Evolutionary conservation across 2,797 vertebrate species (phyloP).

Genomic region (Ctenosaura bakeri): DNA sequence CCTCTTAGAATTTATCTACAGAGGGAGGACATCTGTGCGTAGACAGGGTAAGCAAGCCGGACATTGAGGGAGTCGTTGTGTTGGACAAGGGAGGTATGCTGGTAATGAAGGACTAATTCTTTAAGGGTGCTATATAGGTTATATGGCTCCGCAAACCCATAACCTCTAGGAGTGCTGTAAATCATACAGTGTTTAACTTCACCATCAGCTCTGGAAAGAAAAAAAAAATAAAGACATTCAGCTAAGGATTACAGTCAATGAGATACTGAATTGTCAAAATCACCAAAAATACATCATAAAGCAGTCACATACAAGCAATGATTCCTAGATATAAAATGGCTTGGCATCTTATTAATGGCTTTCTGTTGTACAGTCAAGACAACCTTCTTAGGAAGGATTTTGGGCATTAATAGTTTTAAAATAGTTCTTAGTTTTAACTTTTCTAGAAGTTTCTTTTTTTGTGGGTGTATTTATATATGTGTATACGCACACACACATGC

Average conservation of each 20-base stretch:
- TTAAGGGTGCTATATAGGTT: constrained; percentile 95
- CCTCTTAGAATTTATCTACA: constrained; percentile 89
- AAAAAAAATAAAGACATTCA: constrained; percentile 38
- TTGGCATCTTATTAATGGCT: background rate
- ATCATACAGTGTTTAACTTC: constrained; percentile 98
- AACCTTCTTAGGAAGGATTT: background rate
- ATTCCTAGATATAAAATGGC: background rate
- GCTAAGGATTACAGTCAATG: background rate
- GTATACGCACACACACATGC: too few relatives aligned
- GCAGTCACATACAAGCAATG: background rate
- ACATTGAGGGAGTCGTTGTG: constrained; percentile 98
- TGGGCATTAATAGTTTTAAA: background rate
- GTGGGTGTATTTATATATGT: too few relatives aligned
- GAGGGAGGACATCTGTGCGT: constrained; percentile 91
- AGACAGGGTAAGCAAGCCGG: constrained; percentile 92
- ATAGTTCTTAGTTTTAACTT: background rate
- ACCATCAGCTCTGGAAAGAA: constrained; percentile 87
- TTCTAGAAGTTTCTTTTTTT: background rate
- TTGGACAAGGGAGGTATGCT: constrained; percentile 94
- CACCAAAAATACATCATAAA: background rate
- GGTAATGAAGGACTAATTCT: constrained; percentile 97
- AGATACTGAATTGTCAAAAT: background rate
- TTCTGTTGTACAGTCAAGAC: background rate
- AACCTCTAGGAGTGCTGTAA: constrained; percentile 93
- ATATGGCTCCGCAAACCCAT: constrained; percentile 95